Conservation (phyloP, 2,113 vertebrate species). For the Corythoichthys haematopterus region DNA sequence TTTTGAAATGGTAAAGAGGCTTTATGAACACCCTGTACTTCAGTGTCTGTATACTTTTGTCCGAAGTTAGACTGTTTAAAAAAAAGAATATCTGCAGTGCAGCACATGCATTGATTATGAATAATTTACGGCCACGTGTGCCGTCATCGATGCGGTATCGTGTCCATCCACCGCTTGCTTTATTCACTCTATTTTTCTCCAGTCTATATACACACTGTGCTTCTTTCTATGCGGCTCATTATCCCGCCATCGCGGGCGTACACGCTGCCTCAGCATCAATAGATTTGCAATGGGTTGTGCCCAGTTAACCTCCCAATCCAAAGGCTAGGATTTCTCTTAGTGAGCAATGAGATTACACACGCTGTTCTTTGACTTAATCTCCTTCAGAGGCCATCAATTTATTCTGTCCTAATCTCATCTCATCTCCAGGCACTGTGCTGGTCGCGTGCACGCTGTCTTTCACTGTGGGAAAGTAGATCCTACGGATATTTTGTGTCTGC, state of each 20-base stretch:
- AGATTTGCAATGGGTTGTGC: conserved; percentile 25
- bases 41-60: not conserved
- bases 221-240: conserved; percentile 26
- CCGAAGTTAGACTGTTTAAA: not conserved
- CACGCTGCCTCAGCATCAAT: not conserved
- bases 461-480: not conserved
- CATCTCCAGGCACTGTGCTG: conserved; percentile 55
- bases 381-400: conserved; percentile 62
- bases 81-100: conserved; percentile 9
- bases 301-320: conserved; percentile 48
- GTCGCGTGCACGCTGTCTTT: conserved; percentile 25
- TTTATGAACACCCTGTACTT: too few species aligned
- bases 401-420: conserved; percentile 66
- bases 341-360: conserved; percentile 65
- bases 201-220: conserved; percentile 2
- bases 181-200: not conserved
- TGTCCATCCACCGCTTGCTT: not conserved
- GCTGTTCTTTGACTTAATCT: conserved; percentile 68
- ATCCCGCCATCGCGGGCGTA: conserved; percentile 1
- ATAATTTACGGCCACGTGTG: conserved; percentile 35
- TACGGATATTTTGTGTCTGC: not conserved
- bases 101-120: conserved; percentile 49
- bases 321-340: conserved; percentile 56
- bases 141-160: not conserved
- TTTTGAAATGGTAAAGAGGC: too few species aligned